These are phyloP conservation scores for Gandaritis pyraliata DNA, from an alignment of 2,888 invertebrate genomes.

Conservation along the genomic window DNA sequence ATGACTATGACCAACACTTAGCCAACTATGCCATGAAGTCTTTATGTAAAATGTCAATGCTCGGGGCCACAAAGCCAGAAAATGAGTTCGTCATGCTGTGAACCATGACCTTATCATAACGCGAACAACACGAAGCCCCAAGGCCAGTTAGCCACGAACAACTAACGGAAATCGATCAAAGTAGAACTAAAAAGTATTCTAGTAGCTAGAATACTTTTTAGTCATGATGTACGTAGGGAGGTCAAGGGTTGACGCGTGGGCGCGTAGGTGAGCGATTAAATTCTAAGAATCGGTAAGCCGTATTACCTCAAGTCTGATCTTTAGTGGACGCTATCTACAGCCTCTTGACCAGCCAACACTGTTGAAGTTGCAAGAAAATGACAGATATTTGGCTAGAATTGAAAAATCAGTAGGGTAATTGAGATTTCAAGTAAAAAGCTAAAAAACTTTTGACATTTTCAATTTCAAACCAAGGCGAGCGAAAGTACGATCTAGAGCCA, in stretches of 20 bases:
- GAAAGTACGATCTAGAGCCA: not conserved
- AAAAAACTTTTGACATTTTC: no score
- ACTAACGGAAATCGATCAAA: conserved; percentile 54
- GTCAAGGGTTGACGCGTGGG: not conserved
- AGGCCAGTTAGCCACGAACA: conserved; percentile 50
- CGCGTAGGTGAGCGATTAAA: conserved; percentile 3
- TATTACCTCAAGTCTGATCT: not conserved
- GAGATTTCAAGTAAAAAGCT: not conserved
- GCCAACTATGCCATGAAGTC: not conserved
- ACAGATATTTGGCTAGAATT: no score
- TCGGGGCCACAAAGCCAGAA: conserved; percentile 18
- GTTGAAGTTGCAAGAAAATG: no score
- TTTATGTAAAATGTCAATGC: conserved; percentile 16
- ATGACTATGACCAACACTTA: not conserved
- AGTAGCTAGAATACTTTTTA: conserved; percentile 26
- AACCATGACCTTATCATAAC: conserved; percentile 65
- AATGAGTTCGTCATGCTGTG: conserved; percentile 30
- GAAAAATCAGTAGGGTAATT: no score
- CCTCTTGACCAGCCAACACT: no score
- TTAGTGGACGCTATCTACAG: not conserved
- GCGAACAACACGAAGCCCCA: conserved; percentile 48
- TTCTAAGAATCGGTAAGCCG: not conserved
- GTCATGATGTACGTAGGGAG: conserved; percentile 17
- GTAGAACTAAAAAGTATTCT: no score
- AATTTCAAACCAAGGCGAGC: not conserved